phyloP scores from a whole-genome alignment of 2,797 vertebrate genomes.

The Microhierax caerulescens region DNA sequence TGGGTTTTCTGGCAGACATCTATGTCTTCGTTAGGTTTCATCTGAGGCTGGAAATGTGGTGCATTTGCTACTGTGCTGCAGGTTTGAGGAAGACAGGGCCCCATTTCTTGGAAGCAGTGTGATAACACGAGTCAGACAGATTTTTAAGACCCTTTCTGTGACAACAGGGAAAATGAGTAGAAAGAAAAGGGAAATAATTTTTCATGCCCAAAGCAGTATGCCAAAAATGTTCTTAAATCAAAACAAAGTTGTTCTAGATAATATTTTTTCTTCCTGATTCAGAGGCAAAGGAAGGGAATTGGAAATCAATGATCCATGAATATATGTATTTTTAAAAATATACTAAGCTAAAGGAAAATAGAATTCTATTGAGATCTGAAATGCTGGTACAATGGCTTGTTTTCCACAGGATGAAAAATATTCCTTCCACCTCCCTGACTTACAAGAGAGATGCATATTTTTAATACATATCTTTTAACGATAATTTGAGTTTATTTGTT shows the following conservation, averaged over 20 bases:
- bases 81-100: background rate
- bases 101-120: background rate
- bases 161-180: background rate
- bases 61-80: background rate
- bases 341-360: background rate
- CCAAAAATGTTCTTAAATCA: background rate
- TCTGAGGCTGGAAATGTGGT: background rate
- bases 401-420: background rate
- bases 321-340: background rate
- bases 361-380: background rate
- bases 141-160: background rate
- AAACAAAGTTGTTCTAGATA: background rate
- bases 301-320: conserved; percentile 10
- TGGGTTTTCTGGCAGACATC: background rate
- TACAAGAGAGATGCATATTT: background rate
- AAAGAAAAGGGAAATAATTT: background rate
- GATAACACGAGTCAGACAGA: background rate
- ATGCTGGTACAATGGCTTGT: background rate
- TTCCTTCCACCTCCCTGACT: background rate
- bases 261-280: background rate
- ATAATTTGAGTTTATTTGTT: background rate
- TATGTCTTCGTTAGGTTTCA: background rate
- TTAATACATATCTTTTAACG: background rate
- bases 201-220: background rate
- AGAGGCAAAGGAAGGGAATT: background rate